Percentiles rank a stretch among this genome's conserved stretches.
Conservation (phyloP, 2,113 vertebrate genomes). For the Procavia capensis region DNA sequence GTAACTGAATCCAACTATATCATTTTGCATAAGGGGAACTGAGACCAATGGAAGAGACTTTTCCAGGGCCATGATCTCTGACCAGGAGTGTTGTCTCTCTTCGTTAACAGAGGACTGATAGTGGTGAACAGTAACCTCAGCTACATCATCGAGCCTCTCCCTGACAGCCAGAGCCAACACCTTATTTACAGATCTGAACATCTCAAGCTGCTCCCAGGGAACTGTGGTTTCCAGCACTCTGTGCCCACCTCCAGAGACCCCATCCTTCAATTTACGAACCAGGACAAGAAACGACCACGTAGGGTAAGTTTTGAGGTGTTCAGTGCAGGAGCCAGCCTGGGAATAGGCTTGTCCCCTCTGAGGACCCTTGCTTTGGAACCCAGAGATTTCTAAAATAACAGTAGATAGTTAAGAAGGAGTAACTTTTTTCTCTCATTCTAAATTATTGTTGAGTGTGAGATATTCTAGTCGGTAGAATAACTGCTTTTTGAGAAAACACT, state of each 20-base stretch:
- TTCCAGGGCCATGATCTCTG: neutral
- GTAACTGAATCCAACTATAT: neutral
- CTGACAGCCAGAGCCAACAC: conserved; percentile 84
- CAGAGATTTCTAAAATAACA: neutral
- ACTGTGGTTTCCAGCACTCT: conserved; percentile 87
- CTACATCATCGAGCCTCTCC: conserved; percentile 94
- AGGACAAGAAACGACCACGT: conserved; percentile 74
- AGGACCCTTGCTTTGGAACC: neutral
- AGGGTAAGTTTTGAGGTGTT: conserved; percentile 88
- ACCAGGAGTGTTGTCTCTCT: conserved; percentile 70
- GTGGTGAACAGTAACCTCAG: conserved; percentile 91
- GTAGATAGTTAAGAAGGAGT: neutral
- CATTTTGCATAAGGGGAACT: neutral
- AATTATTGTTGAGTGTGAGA: neutral
- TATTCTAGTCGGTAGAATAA: neutral
- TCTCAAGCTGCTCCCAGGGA: conserved; percentile 87
- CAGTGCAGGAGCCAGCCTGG: too few species aligned
- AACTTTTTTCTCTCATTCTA: neutral
- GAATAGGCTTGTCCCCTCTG: neutral
- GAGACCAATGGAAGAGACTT: neutral
- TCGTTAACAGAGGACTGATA: conserved; percentile 93
- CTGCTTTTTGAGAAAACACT: neutral
- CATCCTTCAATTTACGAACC: conserved; percentile 86
- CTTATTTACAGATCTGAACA: conserved; percentile 92
- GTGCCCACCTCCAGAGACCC: conserved; percentile 71